Evolutionary conservation across 2,888 invertebrate species (phyloP), one percentile per base, ranked within the genome.

Genomic region (Heliconius charithonia): DNA sequence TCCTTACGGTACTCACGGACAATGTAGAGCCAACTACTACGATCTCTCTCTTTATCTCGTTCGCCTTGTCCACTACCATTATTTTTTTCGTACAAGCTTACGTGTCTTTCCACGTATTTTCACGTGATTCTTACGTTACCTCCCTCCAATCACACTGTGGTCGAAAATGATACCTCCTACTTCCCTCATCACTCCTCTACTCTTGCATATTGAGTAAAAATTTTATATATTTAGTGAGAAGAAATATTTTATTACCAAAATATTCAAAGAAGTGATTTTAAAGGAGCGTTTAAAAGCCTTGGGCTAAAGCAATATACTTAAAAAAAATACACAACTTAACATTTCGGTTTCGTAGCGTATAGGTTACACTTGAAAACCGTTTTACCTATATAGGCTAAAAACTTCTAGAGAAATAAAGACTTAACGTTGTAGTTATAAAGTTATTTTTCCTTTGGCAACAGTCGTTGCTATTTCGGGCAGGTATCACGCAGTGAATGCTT

Each of bases 401-500:
- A 41, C n/a, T 62, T n/a, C 0, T 37, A 63, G 1, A 41, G 27
- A 9, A 81, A 67, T 62, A 37, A 63, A 6, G 19, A 51, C 62
- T 25, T 51, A 75, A 75, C 10, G 0, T 0, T 0, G 1, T 25
- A 9, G 0, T 0, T 2, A 12, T 37, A 37, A 88, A 87, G 89
- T 87, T 86, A 1, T 22, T 25, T 25, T 75, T 79, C 75, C 41
- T 25, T 25, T 37, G 16, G 19, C 13, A 25, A 63, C 16, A 12
- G 9, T 37, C 27, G 16, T 41, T 41, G 75, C 78, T 76, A 81
- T 83, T 82, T 80, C 69, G 27, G 69, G 65, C 76, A 78, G 77
- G 75, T 77, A 81, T 76, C 82, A 83, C 82, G 80, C 80, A 81
- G 81, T 82, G 82, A 81, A 81, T 82, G 82, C 81, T 83, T 81